Base-by-base conservation (phyloP, 2,797 vertebrate genomes). In the Botia almorhae region DNA sequence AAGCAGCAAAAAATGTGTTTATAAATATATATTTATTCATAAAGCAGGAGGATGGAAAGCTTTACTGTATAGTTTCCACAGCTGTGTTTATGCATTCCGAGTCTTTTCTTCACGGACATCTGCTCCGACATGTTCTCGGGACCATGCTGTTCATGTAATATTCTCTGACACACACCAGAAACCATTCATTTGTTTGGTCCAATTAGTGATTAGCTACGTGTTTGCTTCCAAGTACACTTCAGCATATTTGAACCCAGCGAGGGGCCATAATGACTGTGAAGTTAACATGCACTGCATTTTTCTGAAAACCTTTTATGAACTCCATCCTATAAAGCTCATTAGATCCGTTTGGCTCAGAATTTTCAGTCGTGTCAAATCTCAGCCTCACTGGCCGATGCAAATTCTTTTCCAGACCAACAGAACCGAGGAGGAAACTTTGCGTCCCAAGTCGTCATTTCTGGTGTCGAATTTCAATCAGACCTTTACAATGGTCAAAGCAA, bases 61-160 rank as follows among this genome's bases (percentile, higher is more conserved):
- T 85, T 84, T 85, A 81, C 51, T 82, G 76, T 84, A 68, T 74
- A 26, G 69, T 81, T 81, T 83, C 82, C 82, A 85, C 84, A 85
- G 69, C 63, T 69, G 73, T 46, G 48, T 75, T 78, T 60, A 73
- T 75, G 50, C 51, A 74, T 69, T 74, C 19, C 56, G 53, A 81
- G 58, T 58, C 26, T 74, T 50, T 72, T 48, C n/a, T 82, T 64
- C 39, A 12, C 55, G 8, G 17, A 65, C 50, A 63, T 19, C 69
- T 74, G 26, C 46, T 78, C 29, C 53, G 23, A 46, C 75, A 58
- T 73, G 26, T 75, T 56, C 26, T 21, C 5, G 36, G 36, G 16
- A 48, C n/a, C 4, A 8, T 81, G 56, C 43, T 29, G 5, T 76
- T 70, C 60, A 67, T 39, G 23, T 5, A 19, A 7, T 10, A 39